Conservation (phyloP, 2,797 vertebrate genomes). For the Phoeniculus purpureus region DNA sequence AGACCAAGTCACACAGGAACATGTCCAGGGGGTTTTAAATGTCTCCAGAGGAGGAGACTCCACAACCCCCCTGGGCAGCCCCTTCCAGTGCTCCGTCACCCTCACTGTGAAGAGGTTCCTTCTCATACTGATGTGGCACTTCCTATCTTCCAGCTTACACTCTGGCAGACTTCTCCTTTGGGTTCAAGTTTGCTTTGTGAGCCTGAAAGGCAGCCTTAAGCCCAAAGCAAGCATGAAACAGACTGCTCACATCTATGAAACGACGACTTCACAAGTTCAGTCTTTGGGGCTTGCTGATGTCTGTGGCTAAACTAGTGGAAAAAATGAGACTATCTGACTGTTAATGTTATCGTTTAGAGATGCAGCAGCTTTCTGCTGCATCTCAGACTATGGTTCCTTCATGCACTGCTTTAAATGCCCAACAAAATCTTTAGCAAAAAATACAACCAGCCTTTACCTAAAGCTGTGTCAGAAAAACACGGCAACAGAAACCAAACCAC, state of each 20-base stretch:
- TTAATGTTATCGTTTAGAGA: background rate
- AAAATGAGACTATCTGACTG: background rate
- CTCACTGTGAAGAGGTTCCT: too few species aligned
- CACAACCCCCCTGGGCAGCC: too few species aligned
- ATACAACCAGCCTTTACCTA: background rate
- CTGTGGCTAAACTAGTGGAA: background rate
- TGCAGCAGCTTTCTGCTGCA: background rate
- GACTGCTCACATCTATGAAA: background rate
- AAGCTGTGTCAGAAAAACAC: background rate
- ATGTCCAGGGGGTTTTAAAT: too few species aligned
- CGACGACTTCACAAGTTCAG: background rate
- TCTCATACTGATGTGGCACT: too few species aligned
- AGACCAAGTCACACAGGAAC: too few species aligned
- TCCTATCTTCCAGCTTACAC: too few species aligned
- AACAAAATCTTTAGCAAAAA: background rate
- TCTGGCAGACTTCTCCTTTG: background rate
- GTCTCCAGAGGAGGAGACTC: too few species aligned
- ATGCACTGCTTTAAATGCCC: background rate
- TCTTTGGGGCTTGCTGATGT: background rate
- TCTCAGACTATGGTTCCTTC: background rate
- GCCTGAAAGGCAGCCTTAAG: background rate
- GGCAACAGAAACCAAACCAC: constrained; percentile 16
- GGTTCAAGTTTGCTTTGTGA: background rate
- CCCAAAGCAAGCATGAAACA: background rate
- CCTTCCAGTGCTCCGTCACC: too few species aligned